phyloP scores from a whole-genome alignment of 2,797 vertebrate genomes.

The Acrossocheilus fasciatus region DNA sequence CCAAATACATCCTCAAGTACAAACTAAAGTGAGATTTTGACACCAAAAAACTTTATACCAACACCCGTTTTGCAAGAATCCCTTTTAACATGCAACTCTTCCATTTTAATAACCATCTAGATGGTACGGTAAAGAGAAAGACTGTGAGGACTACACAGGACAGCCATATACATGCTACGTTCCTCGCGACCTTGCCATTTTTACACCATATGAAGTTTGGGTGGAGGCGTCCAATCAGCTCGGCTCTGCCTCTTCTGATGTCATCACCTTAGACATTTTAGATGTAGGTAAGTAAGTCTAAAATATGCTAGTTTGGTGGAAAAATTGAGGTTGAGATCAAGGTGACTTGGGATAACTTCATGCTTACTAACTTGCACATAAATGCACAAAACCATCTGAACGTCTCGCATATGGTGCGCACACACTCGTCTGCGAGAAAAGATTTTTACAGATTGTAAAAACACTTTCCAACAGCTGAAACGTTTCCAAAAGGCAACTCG shows the following conservation, averaged over 20 bases:
- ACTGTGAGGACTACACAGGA: conserved; percentile 84
- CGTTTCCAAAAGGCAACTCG: conserved; percentile 25
- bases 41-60: background rate
- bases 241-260: conserved; percentile 86
- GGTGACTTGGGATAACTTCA: background rate
- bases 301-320: background rate
- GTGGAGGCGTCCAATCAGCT: conserved; percentile 93
- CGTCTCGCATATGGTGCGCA: conserved; percentile 61
- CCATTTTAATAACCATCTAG: conserved; percentile 68
- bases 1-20: conserved; percentile 95
- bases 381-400: conserved; percentile 18
- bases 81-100: background rate
- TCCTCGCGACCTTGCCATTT: conserved; percentile 91
- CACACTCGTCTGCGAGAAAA: conserved; percentile 55
- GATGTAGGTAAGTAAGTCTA: conserved; percentile 87
- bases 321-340: conserved; percentile 2
- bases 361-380: conserved; percentile 17
- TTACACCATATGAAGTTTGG: conserved; percentile 96
- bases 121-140: conserved; percentile 93
- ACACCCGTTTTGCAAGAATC: background rate
- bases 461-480: conserved; percentile 40
- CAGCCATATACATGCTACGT: conserved; percentile 89
- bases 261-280: conserved; percentile 90
- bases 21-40: conserved; percentile 86
- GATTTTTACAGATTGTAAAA: conserved; percentile 58